Evolutionary conservation across 1,140 invertebrate species (phyloP).

Genomic region (Samia ricini): DNA sequence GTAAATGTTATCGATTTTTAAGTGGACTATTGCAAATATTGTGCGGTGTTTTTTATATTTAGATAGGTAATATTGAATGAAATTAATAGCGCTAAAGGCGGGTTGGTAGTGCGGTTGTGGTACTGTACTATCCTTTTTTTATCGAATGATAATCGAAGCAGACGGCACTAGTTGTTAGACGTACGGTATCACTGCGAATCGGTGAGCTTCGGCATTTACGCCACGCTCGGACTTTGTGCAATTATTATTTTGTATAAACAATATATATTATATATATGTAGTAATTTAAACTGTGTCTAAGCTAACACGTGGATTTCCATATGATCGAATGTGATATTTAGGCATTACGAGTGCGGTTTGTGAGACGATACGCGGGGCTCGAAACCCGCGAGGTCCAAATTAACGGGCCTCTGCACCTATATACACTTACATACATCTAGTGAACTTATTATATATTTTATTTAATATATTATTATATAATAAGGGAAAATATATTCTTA

Average conservation of each 20-base stretch:
- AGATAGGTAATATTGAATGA: constrained; percentile 78
- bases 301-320: constrained; percentile 73
- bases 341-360: constrained; percentile 71
- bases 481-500: constrained; percentile 75
- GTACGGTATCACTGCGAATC: constrained; percentile 15
- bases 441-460: constrained; percentile 75
- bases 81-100: constrained; percentile 62
- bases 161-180: constrained; percentile 27
- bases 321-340: constrained; percentile 77
- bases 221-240: constrained; percentile 67
- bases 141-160: constrained; percentile 27
- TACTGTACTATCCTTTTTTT: constrained; percentile 43
- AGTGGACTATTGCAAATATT: constrained; percentile 74
- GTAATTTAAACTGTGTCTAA: constrained; percentile 72
- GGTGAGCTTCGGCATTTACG: constrained; percentile 43
- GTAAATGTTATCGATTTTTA: constrained; percentile 77
- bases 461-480: constrained; percentile 76
- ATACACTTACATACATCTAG: constrained; percentile 68
- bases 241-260: constrained; percentile 76
- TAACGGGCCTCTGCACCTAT: constrained; percentile 30
- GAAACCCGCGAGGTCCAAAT: background rate
- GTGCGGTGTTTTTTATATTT: constrained; percentile 76
- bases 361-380: constrained; percentile 37
- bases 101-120: constrained; percentile 47
- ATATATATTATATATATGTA: constrained; percentile 37